These are phyloP conservation scores for Agrotis puta DNA, from an alignment of 2,888 invertebrate genomes.

Conservation along the genomic window DNA sequence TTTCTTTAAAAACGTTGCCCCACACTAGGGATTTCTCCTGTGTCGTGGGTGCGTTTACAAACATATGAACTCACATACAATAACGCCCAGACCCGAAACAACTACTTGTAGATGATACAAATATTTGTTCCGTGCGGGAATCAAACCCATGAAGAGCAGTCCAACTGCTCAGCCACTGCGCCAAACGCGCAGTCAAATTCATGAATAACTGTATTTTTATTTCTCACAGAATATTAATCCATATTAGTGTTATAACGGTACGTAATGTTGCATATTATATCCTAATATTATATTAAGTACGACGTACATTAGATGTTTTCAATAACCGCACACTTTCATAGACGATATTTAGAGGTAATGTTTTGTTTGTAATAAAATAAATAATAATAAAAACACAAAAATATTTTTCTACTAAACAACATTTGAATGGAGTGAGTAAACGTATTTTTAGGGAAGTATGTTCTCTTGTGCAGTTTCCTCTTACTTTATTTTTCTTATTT, in stretches of 20 bases:
- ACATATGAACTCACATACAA: no score
- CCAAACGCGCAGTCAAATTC: no score
- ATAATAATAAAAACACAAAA: constrained; percentile 44
- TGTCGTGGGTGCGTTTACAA: no score
- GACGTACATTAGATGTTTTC: constrained; percentile 55
- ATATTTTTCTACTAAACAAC: constrained; percentile 70
- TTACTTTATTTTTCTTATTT: background rate
- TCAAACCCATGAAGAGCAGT: no score
- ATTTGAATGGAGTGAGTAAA: constrained; percentile 20
- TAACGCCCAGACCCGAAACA: no score
- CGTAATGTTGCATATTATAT: constrained; percentile 28
- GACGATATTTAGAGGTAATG: constrained; percentile 47
- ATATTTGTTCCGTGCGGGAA: no score
- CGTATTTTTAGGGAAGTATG: constrained; percentile 21
- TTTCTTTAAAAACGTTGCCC: no score
- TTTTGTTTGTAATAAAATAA: constrained; percentile 57
- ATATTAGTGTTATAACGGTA: constrained; percentile 17
- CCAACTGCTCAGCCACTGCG: no score
- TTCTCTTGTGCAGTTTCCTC: constrained; percentile 40
- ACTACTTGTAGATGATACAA: no score
- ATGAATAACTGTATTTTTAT: constrained; percentile 38
- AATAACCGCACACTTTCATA: constrained; percentile 62
- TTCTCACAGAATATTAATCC: constrained; percentile 36
- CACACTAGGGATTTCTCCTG: no score
- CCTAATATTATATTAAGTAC: constrained; percentile 39